Evolutionary conservation across 2,888 invertebrate species (phyloP).

Genomic region (Xestia sexstrigata): DNA sequence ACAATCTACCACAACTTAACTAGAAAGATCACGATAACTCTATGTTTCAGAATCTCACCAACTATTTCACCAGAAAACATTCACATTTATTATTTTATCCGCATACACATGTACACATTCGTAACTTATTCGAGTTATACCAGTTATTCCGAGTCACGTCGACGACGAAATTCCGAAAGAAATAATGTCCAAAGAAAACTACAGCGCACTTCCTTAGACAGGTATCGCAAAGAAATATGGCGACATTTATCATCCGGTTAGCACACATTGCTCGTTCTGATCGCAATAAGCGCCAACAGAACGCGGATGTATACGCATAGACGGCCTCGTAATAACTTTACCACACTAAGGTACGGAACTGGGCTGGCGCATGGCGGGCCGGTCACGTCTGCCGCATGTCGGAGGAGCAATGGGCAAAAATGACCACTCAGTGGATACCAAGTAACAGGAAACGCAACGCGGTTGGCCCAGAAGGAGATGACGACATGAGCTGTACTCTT

Average conservation of each 20-base stretch:
- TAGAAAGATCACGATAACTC: constrained; percentile 13
- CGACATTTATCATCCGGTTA: constrained; percentile 62
- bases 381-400: no score
- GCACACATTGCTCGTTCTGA: constrained; percentile 58
- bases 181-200: constrained; percentile 55
- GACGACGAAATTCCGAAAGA: constrained; percentile 31
- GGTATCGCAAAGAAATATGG: constrained; percentile 60
- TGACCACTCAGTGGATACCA: no score
- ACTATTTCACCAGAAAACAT: constrained; percentile 5
- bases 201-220: constrained; percentile 53
- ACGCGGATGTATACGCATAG: constrained; percentile 48
- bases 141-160: constrained; percentile 35
- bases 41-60: constrained; percentile 1
- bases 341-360: neutral
- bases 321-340: neutral
- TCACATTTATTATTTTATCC: constrained; percentile 39
- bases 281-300: constrained; percentile 47
- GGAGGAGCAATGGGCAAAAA: no score
- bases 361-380: no score
- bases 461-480: no score
- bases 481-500: no score
- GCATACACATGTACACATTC: constrained; percentile 29
- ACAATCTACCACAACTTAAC: constrained; percentile 2
- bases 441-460: no score
- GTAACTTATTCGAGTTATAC: constrained; percentile 23